Percentiles rank a stretch among this genome's conserved stretches.
These are phyloP conservation scores for Tiliacea aurago DNA, from an alignment of 2,888 invertebrate species.

Conservation along the genomic window DNA sequence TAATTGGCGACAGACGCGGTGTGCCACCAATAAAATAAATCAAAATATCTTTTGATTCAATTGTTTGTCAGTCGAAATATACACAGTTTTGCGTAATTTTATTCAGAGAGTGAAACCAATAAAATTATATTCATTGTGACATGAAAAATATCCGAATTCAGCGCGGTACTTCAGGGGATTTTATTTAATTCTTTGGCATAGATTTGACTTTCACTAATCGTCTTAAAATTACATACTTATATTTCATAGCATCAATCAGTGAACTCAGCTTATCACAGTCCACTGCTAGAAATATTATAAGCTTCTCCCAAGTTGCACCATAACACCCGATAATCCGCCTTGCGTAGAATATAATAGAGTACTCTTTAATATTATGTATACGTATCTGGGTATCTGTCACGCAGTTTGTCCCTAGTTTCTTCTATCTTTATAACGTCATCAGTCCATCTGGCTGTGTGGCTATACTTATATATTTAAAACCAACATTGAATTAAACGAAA, in stretches of 20 bases:
- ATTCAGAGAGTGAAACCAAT: constrained; percentile 2
- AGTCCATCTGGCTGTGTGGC: no score
- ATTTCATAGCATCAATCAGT: background rate
- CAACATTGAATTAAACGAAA: no score
- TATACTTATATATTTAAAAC: no score
- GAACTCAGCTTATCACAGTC: background rate
- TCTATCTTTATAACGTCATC: no score
- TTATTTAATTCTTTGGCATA: background rate
- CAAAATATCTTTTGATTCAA: constrained; percentile 6
- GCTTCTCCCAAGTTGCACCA: no score
- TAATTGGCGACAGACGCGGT: constrained; percentile 22
- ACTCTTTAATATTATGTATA: no score
- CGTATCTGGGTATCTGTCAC: no score
- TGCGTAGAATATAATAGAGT: no score
- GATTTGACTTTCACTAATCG: background rate
- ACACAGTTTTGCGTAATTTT: constrained; percentile 1
- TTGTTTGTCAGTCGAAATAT: background rate
- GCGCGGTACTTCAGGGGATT: no score
- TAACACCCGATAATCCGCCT: no score
- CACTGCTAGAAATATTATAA: no score
- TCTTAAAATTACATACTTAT: background rate
- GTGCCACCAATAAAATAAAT: constrained; percentile 22
- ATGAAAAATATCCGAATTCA: background rate
- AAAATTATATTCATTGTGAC: background rate
- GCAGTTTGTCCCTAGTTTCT: no score